Conservation (phyloP, 2,797 vertebrate genomes). For the Bryconaethiops microstoma region DNA sequence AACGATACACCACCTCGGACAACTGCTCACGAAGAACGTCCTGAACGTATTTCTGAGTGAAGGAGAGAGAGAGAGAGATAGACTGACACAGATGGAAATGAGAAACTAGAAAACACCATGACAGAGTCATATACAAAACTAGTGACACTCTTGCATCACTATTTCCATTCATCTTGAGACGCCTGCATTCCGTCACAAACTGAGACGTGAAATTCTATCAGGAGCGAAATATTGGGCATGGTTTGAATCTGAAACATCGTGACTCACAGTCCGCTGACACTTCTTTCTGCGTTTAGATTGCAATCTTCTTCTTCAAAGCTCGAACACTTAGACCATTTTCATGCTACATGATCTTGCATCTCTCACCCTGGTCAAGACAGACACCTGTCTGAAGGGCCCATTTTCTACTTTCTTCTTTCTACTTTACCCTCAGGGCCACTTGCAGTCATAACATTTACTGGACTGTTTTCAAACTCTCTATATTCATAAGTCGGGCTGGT, state of each 20-base stretch:
- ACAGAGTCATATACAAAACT: background rate
- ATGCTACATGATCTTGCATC: background rate
- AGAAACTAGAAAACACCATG: background rate
- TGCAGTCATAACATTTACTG: too few relatives aligned
- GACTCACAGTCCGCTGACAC: background rate
- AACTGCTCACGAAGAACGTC: slow-evolving; percentile 93
- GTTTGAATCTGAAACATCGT: background rate
- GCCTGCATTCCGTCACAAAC: background rate
- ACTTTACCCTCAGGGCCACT: too few relatives aligned
- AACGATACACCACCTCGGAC: slow-evolving; percentile 86
- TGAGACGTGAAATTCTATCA: background rate
- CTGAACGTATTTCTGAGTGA: slow-evolving; percentile 93
- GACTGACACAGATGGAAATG: slow-evolving; percentile 23
- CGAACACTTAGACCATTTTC: background rate
- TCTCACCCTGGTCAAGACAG: background rate
- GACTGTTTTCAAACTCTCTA: too few relatives aligned
- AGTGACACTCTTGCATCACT: background rate
- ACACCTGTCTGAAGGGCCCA: too few relatives aligned
- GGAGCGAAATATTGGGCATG: background rate
- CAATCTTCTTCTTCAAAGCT: slow-evolving; percentile 3
- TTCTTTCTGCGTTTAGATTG: background rate
- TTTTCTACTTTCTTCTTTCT: too few relatives aligned
- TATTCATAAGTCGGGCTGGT: too few relatives aligned
- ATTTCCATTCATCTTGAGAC: background rate
- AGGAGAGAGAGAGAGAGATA: too few relatives aligned